Evolutionary conservation across 1,140 invertebrate genomes (phyloP).

Genomic region (Antheraea mylitta): DNA sequence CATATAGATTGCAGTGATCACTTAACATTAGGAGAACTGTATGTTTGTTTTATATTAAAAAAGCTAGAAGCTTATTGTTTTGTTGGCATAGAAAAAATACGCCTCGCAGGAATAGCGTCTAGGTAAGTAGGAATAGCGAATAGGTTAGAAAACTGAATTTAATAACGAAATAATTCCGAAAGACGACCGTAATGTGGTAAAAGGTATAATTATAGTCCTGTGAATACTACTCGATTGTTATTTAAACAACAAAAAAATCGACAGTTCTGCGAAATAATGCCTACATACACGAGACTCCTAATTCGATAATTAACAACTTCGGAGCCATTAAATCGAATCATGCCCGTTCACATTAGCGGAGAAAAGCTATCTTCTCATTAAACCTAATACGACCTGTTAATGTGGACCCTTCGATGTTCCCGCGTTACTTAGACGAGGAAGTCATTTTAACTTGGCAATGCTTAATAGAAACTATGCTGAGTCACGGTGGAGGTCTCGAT

Average conservation of each 20-base stretch:
- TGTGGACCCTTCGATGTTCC: conserved; percentile 21
- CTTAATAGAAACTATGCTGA: conserved; percentile 59
- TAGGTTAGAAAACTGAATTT: too few relatives aligned
- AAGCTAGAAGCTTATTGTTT: too few relatives aligned
- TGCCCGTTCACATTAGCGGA: conserved; percentile 63
- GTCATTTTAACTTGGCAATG: conserved; percentile 5
- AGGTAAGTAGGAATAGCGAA: too few relatives aligned
- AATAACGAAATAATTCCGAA: too few relatives aligned
- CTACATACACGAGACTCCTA: conserved; percentile 33
- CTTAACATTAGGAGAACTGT: too few relatives aligned
- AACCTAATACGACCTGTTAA: conserved; percentile 39
- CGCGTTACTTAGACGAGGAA: neutral
- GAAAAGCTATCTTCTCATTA: conserved; percentile 72
- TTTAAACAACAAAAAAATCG: conserved; percentile 15
- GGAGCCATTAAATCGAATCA: conserved; percentile 70
- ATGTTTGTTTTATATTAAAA: too few relatives aligned
- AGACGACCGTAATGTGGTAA: too few relatives aligned
- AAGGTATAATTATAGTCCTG: too few relatives aligned
- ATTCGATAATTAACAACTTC: conserved; percentile 67
- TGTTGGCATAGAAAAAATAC: too few relatives aligned
- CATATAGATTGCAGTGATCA: too few relatives aligned
- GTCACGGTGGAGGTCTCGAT: conserved; percentile 48
- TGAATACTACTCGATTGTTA: neutral
- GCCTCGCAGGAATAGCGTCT: too few relatives aligned
- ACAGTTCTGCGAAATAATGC: conserved; percentile 10